Conservation (phyloP, 2,113 vertebrate genomes). For the Protobothrops mucrosquamatus region DNA sequence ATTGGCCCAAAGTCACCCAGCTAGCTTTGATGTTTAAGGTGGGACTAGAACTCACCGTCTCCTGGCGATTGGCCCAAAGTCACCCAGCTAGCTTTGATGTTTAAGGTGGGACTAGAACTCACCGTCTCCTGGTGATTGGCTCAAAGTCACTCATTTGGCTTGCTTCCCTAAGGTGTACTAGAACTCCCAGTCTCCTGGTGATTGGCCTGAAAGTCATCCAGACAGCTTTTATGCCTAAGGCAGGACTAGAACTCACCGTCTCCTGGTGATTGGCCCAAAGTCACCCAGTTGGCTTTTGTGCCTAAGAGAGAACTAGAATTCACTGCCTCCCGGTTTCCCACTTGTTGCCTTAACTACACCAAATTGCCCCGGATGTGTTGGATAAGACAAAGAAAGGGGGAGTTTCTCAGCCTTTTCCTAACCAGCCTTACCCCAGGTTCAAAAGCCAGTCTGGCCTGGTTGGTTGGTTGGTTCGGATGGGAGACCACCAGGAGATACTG, state of each 20-base stretch:
- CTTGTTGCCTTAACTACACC: background rate
- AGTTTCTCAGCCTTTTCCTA: background rate
- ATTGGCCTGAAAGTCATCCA: no score
- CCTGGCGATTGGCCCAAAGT: background rate
- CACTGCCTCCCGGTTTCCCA: background rate
- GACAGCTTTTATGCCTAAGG: no score
- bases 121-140: background rate
- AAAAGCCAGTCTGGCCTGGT: background rate
- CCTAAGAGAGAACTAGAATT: background rate
- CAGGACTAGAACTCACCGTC: background rate
- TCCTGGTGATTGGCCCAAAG: background rate
- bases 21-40: no score
- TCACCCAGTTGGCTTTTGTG: background rate
- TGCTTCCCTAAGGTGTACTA: background rate
- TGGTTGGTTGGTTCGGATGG: background rate
- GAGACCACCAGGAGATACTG: background rate
- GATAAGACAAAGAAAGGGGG: background rate
- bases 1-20: no score
- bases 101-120: background rate
- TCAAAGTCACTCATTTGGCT: accelerated
- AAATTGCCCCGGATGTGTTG: background rate
- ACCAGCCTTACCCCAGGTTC: background rate
- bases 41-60: background rate
- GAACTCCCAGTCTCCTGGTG: no score
- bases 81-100: background rate